Conservation (phyloP, 2,888 invertebrate genomes). For the Argyresthia albistria region DNA sequence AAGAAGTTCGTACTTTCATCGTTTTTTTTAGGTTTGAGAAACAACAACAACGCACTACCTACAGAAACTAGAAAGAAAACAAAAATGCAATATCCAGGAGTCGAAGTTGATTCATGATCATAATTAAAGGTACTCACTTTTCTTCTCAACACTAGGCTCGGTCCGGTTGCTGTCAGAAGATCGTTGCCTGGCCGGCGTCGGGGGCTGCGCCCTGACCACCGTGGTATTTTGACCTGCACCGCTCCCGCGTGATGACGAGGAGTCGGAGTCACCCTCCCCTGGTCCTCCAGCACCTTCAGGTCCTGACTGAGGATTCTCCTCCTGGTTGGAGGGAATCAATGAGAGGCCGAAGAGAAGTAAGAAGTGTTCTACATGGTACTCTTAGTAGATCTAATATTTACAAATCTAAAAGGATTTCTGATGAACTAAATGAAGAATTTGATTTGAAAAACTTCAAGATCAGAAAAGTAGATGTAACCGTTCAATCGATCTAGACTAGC, state of each 20-base stretch:
- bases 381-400: too few relatives aligned
- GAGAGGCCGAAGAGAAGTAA: too few relatives aligned
- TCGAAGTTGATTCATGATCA: background rate
- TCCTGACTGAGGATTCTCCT: conserved; percentile 54
- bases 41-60: background rate
- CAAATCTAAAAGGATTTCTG: too few relatives aligned
- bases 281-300: conserved; percentile 42
- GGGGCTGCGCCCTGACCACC: conserved; percentile 41
- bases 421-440: too few relatives aligned
- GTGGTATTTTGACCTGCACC: conserved; percentile 52
- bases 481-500: too few relatives aligned
- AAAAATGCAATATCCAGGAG: background rate
- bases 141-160: conserved; percentile 61
- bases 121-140: conserved; percentile 27
- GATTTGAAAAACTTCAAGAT: too few relatives aligned
- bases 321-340: conserved; percentile 24
- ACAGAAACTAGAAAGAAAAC: background rate
- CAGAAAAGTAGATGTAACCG: too few relatives aligned
- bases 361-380: background rate
- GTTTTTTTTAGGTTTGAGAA: background rate
- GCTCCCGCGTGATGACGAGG: conserved; percentile 50
- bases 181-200: conserved; percentile 57
- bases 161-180: conserved; percentile 72
- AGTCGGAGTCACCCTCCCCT: conserved; percentile 40
- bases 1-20: background rate